Conservation (phyloP, 2,113 vertebrate genomes). For the Labeo catla region DNA sequence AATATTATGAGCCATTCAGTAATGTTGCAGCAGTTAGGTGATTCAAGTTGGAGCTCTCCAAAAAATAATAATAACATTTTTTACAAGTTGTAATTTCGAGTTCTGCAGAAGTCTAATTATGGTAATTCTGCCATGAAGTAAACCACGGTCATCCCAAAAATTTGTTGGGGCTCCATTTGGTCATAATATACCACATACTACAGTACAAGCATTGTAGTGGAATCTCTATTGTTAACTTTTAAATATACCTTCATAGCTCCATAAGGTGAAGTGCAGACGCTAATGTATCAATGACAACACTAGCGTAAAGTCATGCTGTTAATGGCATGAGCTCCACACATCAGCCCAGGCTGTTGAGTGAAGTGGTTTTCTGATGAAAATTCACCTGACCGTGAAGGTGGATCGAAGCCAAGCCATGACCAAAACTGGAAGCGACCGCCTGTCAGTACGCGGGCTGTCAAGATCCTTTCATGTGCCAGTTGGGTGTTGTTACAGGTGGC, state of each 20-base stretch:
- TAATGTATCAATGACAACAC: conserved; percentile 23
- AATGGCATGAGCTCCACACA: background rate
- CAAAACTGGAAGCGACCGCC: background rate
- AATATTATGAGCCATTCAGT: too few species aligned
- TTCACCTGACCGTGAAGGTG: conserved; percentile 36
- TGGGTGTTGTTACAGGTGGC: conserved; percentile 58
- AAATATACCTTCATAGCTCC: background rate
- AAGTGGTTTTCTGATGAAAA: conserved; percentile 20
- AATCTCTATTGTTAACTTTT: background rate
- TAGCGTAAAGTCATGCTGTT: background rate
- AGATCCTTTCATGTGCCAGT: conserved; percentile 37
- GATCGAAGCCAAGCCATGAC: background rate
- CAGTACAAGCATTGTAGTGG: background rate
- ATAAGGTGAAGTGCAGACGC: background rate
- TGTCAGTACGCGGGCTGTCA: background rate
- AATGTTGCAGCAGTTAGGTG: too few species aligned
- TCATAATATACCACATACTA: background rate
- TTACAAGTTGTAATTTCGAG: too few species aligned
- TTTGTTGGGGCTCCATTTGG: background rate
- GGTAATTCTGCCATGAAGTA: too few species aligned
- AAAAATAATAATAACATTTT: too few species aligned
- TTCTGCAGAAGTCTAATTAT: background rate
- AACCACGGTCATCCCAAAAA: background rate
- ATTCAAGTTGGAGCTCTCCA: background rate
- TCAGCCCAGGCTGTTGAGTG: background rate